Percentiles rank a stretch among this genome's conserved stretches.
Conservation (phyloP, 2,888 invertebrate species). For the Geophilus truncorum region DNA sequence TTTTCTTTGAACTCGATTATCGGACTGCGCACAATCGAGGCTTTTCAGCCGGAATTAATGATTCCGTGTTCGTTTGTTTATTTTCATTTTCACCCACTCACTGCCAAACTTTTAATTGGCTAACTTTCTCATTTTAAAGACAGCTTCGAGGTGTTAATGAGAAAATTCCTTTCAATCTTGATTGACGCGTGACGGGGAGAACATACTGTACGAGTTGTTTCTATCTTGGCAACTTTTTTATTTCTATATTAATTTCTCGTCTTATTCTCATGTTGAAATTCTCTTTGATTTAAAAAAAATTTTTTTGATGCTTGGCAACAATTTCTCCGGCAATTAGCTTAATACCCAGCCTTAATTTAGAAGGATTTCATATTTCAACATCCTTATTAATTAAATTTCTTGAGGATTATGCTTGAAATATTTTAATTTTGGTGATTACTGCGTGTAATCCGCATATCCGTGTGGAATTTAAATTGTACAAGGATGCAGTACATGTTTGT, state of each 20-base stretch:
- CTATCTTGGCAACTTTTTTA: background rate
- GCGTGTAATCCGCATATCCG: too few species aligned
- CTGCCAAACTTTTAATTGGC: background rate
- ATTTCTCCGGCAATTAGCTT: background rate
- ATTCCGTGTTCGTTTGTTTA: background rate
- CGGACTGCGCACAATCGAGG: background rate
- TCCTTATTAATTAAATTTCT: background rate
- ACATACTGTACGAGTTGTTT: background rate
- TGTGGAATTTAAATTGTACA: background rate
- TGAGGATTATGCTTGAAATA: background rate
- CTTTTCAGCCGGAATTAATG: background rate
- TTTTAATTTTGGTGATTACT: background rate
- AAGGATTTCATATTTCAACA: background rate
- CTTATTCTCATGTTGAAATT: too few species aligned
- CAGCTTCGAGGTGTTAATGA: background rate
- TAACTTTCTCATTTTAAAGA: background rate
- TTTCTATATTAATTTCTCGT: too few species aligned
- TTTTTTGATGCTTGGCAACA: background rate
- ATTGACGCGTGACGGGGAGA: background rate
- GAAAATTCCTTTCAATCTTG: background rate
- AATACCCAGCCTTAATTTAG: background rate
- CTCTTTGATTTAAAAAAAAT: background rate
- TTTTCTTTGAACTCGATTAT: too few species aligned
- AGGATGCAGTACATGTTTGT: background rate
- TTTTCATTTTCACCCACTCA: background rate